Evolutionary conservation across 2,113 vertebrate species (phyloP).

Genomic region (Strix aluco): DNA sequence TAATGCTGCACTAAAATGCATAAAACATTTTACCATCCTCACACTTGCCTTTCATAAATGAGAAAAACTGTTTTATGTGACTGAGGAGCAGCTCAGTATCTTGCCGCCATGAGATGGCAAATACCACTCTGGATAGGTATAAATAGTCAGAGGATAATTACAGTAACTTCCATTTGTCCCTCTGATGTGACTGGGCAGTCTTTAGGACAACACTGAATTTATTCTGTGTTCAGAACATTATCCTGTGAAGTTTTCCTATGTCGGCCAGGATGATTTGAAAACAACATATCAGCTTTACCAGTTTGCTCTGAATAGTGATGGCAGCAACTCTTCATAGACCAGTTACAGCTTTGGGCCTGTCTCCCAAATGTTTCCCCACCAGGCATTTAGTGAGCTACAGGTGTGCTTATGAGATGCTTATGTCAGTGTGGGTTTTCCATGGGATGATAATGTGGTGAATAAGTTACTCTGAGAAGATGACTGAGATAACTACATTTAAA

Average conservation of each 20-base stretch:
- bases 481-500: neutral
- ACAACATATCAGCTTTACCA: neutral
- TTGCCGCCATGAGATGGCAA: neutral
- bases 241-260: neutral
- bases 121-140: neutral
- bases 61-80: constrained; percentile 5
- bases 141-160: neutral
- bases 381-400: neutral
- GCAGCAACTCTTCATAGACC: neutral
- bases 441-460: neutral
- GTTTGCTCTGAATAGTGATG: neutral
- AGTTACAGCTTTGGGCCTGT: neutral
- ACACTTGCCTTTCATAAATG: neutral
- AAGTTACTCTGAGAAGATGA: neutral
- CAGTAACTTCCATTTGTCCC: neutral
- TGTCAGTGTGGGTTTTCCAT: neutral
- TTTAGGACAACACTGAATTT: neutral
- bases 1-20: neutral
- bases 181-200: neutral
- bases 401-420: neutral
- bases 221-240: neutral
- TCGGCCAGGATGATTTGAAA: neutral
- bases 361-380: neutral
- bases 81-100: constrained; percentile 6
- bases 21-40: constrained; percentile 5